These are phyloP conservation scores for Lucifuga dentata DNA, from an alignment of 2,113 vertebrate genomes.

Conservation along the genomic window DNA sequence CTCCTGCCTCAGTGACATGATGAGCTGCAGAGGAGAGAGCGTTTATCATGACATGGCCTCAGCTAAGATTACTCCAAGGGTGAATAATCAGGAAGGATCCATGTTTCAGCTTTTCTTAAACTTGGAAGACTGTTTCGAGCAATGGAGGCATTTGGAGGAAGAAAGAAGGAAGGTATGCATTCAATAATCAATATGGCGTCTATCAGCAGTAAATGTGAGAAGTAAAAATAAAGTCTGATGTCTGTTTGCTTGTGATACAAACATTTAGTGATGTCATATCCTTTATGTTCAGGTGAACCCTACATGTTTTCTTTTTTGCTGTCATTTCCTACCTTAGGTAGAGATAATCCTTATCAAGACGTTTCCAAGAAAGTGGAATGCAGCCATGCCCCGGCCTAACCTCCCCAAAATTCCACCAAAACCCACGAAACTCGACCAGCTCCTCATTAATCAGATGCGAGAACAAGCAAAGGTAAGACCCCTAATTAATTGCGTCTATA, in stretches of 20 bases:
- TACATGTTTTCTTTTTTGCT: neutral
- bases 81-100: slow-evolving; percentile 74
- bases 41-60: slow-evolving; percentile 61
- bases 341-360: slow-evolving; percentile 72
- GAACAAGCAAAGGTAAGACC: slow-evolving; percentile 79
- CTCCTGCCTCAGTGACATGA: slow-evolving; percentile 66
- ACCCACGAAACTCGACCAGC: slow-evolving; percentile 74
- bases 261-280: too few species aligned
- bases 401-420: slow-evolving; percentile 73
- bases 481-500: neutral
- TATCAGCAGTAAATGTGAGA: too few species aligned
- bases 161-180: slow-evolving; percentile 87
- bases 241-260: too few species aligned
- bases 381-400: slow-evolving; percentile 38
- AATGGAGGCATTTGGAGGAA: slow-evolving; percentile 85
- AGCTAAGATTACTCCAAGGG: slow-evolving; percentile 36
- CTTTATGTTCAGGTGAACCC: too few species aligned
- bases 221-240: too few species aligned
- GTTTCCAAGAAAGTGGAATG: slow-evolving; percentile 65
- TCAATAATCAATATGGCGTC: neutral
- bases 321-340: slow-evolving; percentile 62
- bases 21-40: slow-evolving; percentile 63
- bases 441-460: slow-evolving; percentile 77
- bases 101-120: slow-evolving; percentile 77
- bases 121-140: slow-evolving; percentile 86